Percentiles rank a stretch among this genome's conserved stretches.
phyloP scores from a whole-genome alignment of 2,888 invertebrate genomes.

The Tyria jacobaeae region DNA sequence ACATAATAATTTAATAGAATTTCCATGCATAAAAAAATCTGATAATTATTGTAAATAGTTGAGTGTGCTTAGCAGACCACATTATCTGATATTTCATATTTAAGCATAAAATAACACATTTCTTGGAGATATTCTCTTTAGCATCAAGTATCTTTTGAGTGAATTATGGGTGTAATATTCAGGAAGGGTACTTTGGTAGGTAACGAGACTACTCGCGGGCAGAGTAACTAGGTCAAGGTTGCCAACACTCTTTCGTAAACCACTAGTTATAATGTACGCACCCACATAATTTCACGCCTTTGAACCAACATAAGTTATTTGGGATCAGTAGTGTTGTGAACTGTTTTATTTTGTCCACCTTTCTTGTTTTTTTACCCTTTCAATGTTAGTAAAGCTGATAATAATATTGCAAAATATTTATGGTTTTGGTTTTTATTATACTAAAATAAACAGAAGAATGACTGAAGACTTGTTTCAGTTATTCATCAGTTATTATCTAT shows the following conservation, averaged over 20 bases:
- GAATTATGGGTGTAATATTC: background rate
- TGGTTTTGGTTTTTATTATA: too few species aligned
- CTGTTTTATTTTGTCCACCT: background rate
- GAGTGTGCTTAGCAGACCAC: background rate
- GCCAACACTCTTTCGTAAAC: background rate
- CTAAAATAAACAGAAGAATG: too few species aligned
- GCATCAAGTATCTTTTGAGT: background rate
- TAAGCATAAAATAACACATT: background rate
- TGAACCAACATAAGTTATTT: background rate
- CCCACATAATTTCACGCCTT: conserved; percentile 1
- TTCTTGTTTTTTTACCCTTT: background rate
- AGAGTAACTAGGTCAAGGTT: conserved; percentile 7
- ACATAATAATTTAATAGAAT: background rate
- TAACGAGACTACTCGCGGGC: background rate
- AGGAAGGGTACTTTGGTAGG: background rate
- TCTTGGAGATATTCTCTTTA: background rate
- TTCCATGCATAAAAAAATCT: background rate
- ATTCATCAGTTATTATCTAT: too few species aligned
- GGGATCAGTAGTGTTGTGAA: background rate
- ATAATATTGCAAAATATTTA: too few species aligned
- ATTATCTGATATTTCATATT: background rate
- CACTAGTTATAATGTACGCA: conserved; percentile 1
- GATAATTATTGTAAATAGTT: background rate
- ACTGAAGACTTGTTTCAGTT: too few species aligned
- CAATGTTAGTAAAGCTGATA: too few species aligned